Percentiles rank a stretch among this genome's conserved stretches.
These are phyloP conservation scores for Alces alces DNA, from an alignment of 2,113 vertebrate species.

Conservation along the genomic window DNA sequence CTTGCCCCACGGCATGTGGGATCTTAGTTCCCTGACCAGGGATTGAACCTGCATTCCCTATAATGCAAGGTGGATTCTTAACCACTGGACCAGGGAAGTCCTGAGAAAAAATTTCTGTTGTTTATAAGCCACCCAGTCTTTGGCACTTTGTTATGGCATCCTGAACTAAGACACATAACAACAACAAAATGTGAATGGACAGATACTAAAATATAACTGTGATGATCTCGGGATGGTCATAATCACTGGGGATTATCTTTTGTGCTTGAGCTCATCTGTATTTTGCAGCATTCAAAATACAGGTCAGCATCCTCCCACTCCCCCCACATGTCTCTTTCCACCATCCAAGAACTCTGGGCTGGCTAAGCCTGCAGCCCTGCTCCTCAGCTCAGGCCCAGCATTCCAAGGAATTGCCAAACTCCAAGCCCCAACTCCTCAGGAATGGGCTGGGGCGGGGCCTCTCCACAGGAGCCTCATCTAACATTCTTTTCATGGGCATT, in stretches of 20 bases:
- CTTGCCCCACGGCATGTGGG: not conserved
- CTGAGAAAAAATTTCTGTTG: not conserved
- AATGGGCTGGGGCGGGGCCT: not conserved
- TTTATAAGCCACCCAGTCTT: not conserved
- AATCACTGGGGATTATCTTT: not conserved
- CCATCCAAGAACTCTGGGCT: not conserved
- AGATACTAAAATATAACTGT: not conserved
- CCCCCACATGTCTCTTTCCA: not conserved
- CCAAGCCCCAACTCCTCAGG: not conserved
- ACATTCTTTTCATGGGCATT: not conserved
- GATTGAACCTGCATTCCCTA: not conserved
- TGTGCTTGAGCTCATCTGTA: not conserved
- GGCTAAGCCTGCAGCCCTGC: not conserved
- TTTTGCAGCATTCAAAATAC: not conserved
- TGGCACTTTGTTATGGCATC: not conserved
- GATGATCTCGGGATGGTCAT: not conserved
- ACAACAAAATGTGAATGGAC: not conserved
- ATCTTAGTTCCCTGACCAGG: not conserved
- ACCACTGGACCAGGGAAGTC: not conserved
- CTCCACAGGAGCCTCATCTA: not conserved
- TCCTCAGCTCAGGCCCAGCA: not conserved
- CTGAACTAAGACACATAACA: not conserved
- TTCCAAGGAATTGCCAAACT: not conserved
- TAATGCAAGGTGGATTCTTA: not conserved
- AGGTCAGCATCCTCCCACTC: not conserved